Evolutionary conservation across 2,888 invertebrate genomes (phyloP), one percentile per base, ranked within the genome.

Genomic region (Agapostemon virescens): DNA sequence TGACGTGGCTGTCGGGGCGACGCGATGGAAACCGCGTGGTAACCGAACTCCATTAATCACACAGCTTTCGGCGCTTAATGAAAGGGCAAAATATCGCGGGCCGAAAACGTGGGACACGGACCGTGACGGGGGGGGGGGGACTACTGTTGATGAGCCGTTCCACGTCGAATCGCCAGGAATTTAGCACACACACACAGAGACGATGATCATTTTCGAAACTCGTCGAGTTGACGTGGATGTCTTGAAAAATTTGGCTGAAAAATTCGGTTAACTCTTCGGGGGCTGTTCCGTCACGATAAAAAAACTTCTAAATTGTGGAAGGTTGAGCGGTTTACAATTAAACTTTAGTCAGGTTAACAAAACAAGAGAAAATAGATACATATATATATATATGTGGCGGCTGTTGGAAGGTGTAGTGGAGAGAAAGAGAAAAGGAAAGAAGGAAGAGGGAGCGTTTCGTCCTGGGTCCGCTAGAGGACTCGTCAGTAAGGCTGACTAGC

Each of bases 1-100:
- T 78, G 86, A 84, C 85, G 74, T 70, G 81, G 80, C 80, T 79
- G 85, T 81, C 85, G 77, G 78, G 81, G 77, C 49, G 83, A 42
- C 74, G 79, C 78, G 83, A 83, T 84, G 86, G 81, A 86, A 86
- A 86, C 83, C 84, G 75, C 85, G 71, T 63, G 82, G 83, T 81
- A 84, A 87, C 86, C 81, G 83, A 88, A 88, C 86, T 88, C 86
- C 87, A 87, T 87, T 87, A 87, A 87, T 87, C 87, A 87, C 82
- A 70, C 73, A 82, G 81, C 85, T 83, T 85, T 85, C 84, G 87
- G 79, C 79, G 84, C 83, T 85, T 86, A 88, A 87, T 86, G 88
- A 86, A 87, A 87, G 86, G 84, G 86, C 85, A 83, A 86, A 87
- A 87, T 88, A 86, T 88, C 85, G 84, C 73, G 63, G 72, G 71